A percentile compares a stretch with the other conserved stretches of the same genome.
phyloP scores from a whole-genome alignment of 2,113 vertebrate species.

The Pelecanus crispus region DNA sequence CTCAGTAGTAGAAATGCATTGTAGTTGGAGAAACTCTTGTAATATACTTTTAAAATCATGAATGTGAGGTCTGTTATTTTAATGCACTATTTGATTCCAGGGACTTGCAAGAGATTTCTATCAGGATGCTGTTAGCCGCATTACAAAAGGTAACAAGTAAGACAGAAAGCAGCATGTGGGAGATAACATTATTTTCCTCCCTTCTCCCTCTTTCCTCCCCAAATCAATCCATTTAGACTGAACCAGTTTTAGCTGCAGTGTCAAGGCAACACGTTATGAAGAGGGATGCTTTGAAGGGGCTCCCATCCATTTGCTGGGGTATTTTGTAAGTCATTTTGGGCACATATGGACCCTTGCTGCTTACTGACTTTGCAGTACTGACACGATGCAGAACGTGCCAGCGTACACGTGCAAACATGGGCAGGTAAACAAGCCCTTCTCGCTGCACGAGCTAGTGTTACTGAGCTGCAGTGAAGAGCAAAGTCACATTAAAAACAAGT shows the following conservation, averaged over 20 bases:
- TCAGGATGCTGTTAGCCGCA: neutral
- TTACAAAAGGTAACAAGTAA: neutral
- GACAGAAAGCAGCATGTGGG: neutral
- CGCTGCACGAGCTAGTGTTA: neutral
- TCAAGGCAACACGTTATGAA: neutral
- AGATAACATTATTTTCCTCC: neutral
- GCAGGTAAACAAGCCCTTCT: neutral
- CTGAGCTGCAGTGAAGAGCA: neutral
- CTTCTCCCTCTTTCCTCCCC: neutral
- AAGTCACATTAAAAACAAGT: neutral
- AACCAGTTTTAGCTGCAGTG: neutral
- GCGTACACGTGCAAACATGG: accelerated
- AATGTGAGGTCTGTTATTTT: neutral
- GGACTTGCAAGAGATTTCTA: neutral
- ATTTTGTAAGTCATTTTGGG: neutral
- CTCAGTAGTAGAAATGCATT: neutral
- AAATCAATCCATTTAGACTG: neutral
- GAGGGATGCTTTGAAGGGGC: neutral
- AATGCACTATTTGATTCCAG: neutral
- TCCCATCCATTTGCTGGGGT: neutral
- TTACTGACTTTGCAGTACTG: neutral
- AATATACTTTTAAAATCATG: neutral
- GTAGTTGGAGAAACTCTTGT: neutral
- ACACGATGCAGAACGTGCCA: neutral
- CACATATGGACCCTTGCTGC: neutral